Base-by-base conservation (phyloP, 2,888 invertebrate genomes). In the Ceramica pisi region DNA sequence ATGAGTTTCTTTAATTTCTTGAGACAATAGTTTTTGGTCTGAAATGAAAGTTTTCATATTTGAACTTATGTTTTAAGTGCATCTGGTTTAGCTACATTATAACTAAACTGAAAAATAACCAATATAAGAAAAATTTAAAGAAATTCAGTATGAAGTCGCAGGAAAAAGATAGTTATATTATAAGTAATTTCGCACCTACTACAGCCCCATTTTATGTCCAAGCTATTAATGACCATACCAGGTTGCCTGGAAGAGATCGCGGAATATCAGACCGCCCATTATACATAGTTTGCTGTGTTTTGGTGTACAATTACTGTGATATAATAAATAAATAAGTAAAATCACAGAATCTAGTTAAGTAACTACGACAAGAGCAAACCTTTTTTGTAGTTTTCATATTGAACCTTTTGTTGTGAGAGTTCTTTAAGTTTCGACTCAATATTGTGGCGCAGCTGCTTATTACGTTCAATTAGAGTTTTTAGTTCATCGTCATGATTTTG, bases 1-100 rank as follows among this genome's bases (percentile, higher is more conserved):
- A 90, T 96, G 94, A 9, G 92, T 95, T 72, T 95, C 94, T 86
- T 94, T 96, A 9, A 96, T 91, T 90, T 95, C 95, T 86, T 93
- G 91, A 3, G 92, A 87, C 69, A 96, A 86, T 10, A 93, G 78
- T 84, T 92, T 94, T 81, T 94, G 92, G 83, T 94, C 96, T 96
- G 89, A 92, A 92, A 61, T 56, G 46, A 75, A 38, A 21, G 35
- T 56, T 56, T 7, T n/a, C 6, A n/a, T 19, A 21, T 50, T 60
- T 5, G 6, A 12, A 44, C 26, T 71, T 56, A 3, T 23, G 14
- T 14, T 23, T 41, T 6, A 16, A 1, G 9, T 55, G 53, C 1
- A 44, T 66, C 14, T 46, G 6, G 35, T n/a, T n/a, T 7, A 31
- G 50, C 12, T 51, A 21, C 9, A 26, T 7, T 31, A n/a, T 31